Percentiles rank a stretch among this genome's conserved stretches.
Conservation (phyloP, 2,888 invertebrate species). For the Pristionchus maxplancki region DNA sequence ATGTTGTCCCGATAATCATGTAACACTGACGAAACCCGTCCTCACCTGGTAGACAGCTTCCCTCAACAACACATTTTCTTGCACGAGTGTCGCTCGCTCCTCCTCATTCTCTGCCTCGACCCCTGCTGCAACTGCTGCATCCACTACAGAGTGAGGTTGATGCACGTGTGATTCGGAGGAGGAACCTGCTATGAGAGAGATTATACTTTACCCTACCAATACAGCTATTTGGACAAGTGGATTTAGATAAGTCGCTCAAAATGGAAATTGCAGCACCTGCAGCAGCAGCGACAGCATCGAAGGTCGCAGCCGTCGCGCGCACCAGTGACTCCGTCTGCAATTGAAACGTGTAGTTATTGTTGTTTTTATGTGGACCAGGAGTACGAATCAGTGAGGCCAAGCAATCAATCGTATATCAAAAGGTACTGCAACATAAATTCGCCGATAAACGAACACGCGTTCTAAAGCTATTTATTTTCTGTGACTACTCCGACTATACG, state of each 20-base stretch:
- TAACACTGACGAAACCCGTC: no score
- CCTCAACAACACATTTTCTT: slow-evolving; percentile 33
- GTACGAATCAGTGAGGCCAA: neutral
- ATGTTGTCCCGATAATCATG: no score
- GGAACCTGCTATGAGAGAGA: neutral
- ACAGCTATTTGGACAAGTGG: neutral
- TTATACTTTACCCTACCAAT: no score
- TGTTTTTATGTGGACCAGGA: no score
- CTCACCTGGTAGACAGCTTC: slow-evolving; percentile 43
- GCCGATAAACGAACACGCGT: neutral
- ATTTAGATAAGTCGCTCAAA: neutral
- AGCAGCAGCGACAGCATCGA: slow-evolving; percentile 17
- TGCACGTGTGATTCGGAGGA: neutral
- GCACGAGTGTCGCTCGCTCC: neutral
- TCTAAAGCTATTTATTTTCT: neutral
- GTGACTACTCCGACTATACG: neutral
- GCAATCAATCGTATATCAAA: neutral
- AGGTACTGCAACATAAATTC: neutral
- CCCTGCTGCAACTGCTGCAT: neutral
- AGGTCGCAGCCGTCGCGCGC: slow-evolving; percentile 50
- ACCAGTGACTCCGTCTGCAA: slow-evolving; percentile 49
- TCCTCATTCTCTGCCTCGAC: slow-evolving; percentile 9
- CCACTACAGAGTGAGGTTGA: neutral
- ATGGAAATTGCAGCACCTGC: neutral
- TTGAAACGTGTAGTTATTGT: no score